Base-by-base conservation (phyloP, 2,797 vertebrate species). In the Tinamus major region DNA sequence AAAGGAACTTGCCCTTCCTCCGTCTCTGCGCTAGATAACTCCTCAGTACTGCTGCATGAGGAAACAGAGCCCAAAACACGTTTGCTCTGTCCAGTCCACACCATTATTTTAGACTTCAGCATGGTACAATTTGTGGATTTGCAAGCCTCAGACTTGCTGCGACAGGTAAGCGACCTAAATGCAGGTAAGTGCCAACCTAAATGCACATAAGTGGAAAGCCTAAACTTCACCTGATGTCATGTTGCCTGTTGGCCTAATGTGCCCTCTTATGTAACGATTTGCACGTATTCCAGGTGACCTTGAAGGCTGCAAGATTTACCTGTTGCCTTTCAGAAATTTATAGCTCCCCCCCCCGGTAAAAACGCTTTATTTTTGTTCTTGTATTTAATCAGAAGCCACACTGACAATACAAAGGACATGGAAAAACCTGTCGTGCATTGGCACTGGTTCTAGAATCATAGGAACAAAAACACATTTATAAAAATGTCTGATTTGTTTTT, bases 41-140 rank as follows among this genome's bases (percentile, higher is more conserved):
- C 92, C 41, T 91, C 79, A 3, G 64, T 69, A 12, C 68, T 29
- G 13, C 46, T 82, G 15, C 58, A 63, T 16, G 77, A 55, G 44
- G 79, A 79, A 18, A 19, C 8, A 70, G 56, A 48, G 39, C 68
- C 56, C 35, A 29, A 19, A 5, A 21, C 48, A 29, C 31, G 9
- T 41, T 33, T 39, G 68, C 39, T 55, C 2, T 7, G 42, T 37
- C 55, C 67, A 13, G 71, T 71, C 70, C 97, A 97, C 79, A 97
- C 96, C 71, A 51, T 97, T 87, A 96, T 97, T 87, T 93, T 97
- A 90, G 97, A 97, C 51, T 96, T 97, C 71, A 93, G 96, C 87
- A 94, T 97, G 96, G 96, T 97, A 4, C 96, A 96, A 5, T 96
- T 95, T 48, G 97, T 97, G 67, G 97, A 97, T 49, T 37, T 85